These are phyloP conservation scores for Stramonita haemastoma DNA, from an alignment of 2,888 invertebrate genomes.

Conservation along the genomic window DNA sequence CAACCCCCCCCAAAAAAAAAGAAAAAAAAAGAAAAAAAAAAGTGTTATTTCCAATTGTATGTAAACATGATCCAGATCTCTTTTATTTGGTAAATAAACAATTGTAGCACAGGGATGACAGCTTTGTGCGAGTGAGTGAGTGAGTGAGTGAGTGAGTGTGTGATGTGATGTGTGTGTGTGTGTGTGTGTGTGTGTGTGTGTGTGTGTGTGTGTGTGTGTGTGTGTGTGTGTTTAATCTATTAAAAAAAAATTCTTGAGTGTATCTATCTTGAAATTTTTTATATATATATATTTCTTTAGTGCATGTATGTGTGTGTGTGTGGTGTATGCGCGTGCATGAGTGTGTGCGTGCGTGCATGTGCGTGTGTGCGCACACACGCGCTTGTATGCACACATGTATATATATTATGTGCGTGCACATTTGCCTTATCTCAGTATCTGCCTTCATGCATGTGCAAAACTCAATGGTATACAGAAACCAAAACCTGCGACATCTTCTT, in stretches of 20 bases:
- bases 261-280: too few species aligned
- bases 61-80: too few species aligned
- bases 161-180: conserved; percentile 23
- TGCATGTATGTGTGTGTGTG: conserved; percentile 14
- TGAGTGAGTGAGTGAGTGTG: conserved; percentile 12
- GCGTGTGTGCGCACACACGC: neutral
- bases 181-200: conserved; percentile 18
- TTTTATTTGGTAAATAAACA: too few species aligned
- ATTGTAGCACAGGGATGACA: too few species aligned
- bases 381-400: too few species aligned
- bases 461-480: neutral
- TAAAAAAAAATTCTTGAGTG: neutral
- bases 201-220: conserved; percentile 27
- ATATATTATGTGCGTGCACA: neutral
- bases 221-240: neutral
- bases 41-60: too few species aligned
- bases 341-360: conserved; percentile 3
- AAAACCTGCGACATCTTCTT: too few species aligned
- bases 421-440: too few species aligned
- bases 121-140: neutral
- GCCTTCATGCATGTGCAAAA: neutral
- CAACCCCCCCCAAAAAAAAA: too few species aligned
- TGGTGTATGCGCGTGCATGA: neutral
- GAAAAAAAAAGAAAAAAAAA: too few species aligned
- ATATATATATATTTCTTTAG: too few species aligned